Conservation (phyloP, 2,797 vertebrate species). For the Taenioides sp. region DNA sequence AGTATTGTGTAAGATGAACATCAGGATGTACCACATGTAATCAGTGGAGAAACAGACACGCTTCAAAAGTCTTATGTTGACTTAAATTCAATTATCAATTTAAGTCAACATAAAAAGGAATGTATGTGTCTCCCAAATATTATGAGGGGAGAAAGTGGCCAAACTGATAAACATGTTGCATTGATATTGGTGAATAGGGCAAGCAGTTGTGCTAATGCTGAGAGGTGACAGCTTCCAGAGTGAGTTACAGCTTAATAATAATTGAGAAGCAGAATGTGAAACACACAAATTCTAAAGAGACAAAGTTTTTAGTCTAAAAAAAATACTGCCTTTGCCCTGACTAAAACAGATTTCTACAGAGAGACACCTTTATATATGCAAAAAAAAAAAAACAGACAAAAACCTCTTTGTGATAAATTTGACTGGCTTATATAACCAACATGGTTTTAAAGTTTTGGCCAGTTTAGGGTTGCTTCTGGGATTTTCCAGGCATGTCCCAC, state of each 20-base stretch:
- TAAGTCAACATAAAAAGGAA: background rate
- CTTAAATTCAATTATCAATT: background rate
- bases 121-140: background rate
- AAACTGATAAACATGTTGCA: background rate
- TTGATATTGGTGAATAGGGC: background rate
- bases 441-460: background rate
- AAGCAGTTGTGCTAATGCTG: background rate
- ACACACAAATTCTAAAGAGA: no score
- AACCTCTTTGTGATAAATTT: background rate
- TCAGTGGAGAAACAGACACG: background rate
- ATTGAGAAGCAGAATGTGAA: no score
- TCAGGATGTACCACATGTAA: constrained; percentile 16
- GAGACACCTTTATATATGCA: no score
- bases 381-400: no score
- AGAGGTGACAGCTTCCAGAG: background rate
- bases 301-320: no score
- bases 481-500: background rate
- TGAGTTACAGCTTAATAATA: no score
- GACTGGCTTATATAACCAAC: background rate
- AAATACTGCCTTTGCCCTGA: no score
- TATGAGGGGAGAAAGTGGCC: background rate
- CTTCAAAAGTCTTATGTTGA: constrained; percentile 2
- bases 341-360: no score
- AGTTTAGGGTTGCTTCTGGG: background rate
- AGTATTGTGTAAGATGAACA: constrained; percentile 32